Base-by-base conservation (phyloP, 2,113 vertebrate genomes). In the Sphaerodactylus townsendi region DNA sequence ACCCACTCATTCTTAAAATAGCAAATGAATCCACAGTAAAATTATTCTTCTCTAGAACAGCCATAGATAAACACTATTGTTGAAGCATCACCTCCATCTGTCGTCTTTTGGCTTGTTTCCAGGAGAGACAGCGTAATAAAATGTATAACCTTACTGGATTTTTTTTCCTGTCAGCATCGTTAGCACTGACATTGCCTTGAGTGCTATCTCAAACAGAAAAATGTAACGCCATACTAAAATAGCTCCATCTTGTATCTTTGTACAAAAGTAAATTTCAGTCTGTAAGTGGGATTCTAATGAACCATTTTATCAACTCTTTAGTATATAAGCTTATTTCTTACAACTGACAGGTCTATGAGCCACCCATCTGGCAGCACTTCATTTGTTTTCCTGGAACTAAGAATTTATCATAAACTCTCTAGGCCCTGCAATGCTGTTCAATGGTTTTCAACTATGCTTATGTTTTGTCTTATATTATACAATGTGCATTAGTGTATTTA, bases 1-100 rank as follows among this genome's bases (percentile, higher is more conserved):
- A 79, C 56, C 68, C 76, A 79, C 21, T 79, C 71, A 72, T 72
- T 10, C 83, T 85, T 72, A 79, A 85, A 85, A 85, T 85, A 85
- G 66, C 66, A 72, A 37, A 72, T 48, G 68, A 72, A n/a, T 41
- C 33, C 33, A 50, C 76, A 72, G 75, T 48, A n/a, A 59, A 62
- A 37, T 62, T 62, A 78, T 59, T 84, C 78, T 85, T 21, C 33
- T 64, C 53, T 64, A 71, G 77, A 79, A 72, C 50, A 78, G 65
- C 53, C 66, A 79, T 72, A 71, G 66, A 71, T 62, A 48, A 70
- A 77, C 68, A 72, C 19, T 62, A 44, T 79, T 79, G 50, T 79
- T 33, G 72, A 75, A 71, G 28, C 41, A 79, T 79, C 66, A 6
- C 35, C 39, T 72, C 83, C 53, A 64, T 78, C 83, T 84, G 75